These are phyloP conservation scores for Grammomys dolichurus DNA, from an alignment of 2,113 vertebrate genomes.

Conservation along the genomic window DNA sequence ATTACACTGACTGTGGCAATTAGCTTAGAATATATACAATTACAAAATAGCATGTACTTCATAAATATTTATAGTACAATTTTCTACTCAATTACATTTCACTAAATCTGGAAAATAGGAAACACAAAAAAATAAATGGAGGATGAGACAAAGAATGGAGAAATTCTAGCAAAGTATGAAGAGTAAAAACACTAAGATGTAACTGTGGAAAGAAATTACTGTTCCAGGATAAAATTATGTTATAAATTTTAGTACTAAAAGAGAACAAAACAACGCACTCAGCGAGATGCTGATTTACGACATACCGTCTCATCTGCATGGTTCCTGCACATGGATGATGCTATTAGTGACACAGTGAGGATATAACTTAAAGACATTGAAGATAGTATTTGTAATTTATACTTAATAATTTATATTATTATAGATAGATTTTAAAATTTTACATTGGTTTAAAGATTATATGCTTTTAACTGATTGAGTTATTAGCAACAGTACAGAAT, in stretches of 20 bases:
- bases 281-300: conserved; percentile 45
- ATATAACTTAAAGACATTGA: conserved; percentile 39
- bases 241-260: conserved; percentile 39
- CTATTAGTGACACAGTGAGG: conserved; percentile 3
- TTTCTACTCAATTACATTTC: background rate
- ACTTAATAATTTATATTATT: conserved; percentile 37
- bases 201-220: conserved; percentile 41
- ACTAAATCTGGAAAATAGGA: background rate
- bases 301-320: background rate
- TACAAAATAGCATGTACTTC: background rate
- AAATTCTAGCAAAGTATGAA: conserved; percentile 17
- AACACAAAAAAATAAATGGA: background rate
- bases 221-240: conserved; percentile 36
- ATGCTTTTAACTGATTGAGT: conserved; percentile 52
- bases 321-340: background rate
- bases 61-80: background rate
- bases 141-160: background rate
- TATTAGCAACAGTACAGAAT: conserved; percentile 16
- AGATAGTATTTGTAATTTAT: conserved; percentile 14
- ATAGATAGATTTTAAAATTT: conserved; percentile 34
- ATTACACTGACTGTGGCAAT: background rate
- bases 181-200: background rate
- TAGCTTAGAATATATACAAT: background rate
- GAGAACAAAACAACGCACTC: background rate
- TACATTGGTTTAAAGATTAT: conserved; percentile 29